Evolutionary conservation across 37 sponge, comb jelly and placozoan species (phyloP).

Genomic region (Cladorhizidae sp.): DNA sequence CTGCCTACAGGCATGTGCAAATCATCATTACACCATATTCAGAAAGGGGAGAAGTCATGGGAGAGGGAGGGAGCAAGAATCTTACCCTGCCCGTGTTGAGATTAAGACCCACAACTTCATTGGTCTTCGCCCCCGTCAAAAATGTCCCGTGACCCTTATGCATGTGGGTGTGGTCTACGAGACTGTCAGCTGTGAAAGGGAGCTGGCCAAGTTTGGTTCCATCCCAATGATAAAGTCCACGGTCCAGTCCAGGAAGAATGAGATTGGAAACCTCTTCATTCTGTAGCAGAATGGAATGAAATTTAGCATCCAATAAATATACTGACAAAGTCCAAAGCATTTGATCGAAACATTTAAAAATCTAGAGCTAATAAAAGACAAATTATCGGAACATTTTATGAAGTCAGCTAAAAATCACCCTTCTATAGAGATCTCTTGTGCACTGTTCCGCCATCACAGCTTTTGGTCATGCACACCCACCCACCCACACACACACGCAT

Average conservation of each 20-base stretch:
- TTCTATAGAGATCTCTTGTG: too few species aligned
- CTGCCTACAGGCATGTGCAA: slow-evolving; percentile 8
- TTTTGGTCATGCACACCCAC: too few species aligned
- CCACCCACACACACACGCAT: too few species aligned
- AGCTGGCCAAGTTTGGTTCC: slow-evolving; percentile 35
- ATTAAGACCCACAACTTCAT: slow-evolving; percentile 36
- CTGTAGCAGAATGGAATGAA: neutral
- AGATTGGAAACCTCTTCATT: slow-evolving; percentile 15
- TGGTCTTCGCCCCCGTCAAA: slow-evolving; percentile 40
- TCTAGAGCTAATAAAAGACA: too few species aligned
- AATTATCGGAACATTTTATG: too few species aligned
- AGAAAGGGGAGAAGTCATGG: neutral
- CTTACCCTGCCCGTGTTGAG: slow-evolving; percentile 50
- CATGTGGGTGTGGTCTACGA: slow-evolving; percentile 31
- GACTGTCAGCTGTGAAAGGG: slow-evolving; percentile 53
- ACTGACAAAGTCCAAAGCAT: too few species aligned
- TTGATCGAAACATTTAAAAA: too few species aligned
- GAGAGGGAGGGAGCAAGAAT: too few species aligned
- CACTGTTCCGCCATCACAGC: too few species aligned
- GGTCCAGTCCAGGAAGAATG: slow-evolving; percentile 64
- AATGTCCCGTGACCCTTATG: slow-evolving; percentile 9
- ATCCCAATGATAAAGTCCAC: slow-evolving; percentile 56
- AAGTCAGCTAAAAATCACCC: too few species aligned
- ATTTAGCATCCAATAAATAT: too few species aligned
- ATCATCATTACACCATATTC: neutral